Base-by-base conservation (phyloP, 2,888 invertebrate species). In the Helleia helle region DNA sequence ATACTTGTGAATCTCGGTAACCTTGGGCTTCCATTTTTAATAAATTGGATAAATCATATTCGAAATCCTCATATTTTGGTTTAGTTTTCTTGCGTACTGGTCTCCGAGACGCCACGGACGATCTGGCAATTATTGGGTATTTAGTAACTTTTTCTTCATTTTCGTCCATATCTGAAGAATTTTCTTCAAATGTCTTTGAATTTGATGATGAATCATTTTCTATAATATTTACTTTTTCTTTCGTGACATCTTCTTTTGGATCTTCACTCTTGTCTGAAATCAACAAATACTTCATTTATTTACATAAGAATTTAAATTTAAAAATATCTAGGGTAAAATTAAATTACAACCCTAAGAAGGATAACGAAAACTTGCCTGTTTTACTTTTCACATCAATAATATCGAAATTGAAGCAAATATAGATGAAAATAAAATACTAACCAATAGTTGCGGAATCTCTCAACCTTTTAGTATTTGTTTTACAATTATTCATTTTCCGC, bases 31-130 rank as follows among this genome's bases (percentile, higher is more conserved):
- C 84, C 70, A 74, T 66, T 65, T 87, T 87, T 25, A 87, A 60
- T 40, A 87, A 63, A 67, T 86, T 87, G 2, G 89, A 88, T 49
- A 91, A 71, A 71, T 91, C 91, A 58, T 91, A 92, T 51, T 91
- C 88, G 62, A 91, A 92, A 70, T 92, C 91, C 57, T 89, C 89
- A 58, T 89, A 87, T 48, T 88, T 86, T 5, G 87, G 87, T 64
- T 89, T 90, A 1, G 88, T 81, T 48, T 89, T 88, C 63, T 90
- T 90, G 26, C 91, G 84, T 8, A 89, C 86, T 1, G 91, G 90
- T 48, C 90, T 77, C 37, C 81, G 68, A 5, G 73, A 74, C n/a
- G 71, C 62, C 13, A 73, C 64, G 5, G 73, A 56, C 2, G 44
- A 43, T 26, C 56, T 52, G 31, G 59, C 59, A 22, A 43, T 42